Evolutionary conservation across 2,888 invertebrate genomes (phyloP), one percentile per base, ranked within the genome.

Genomic region (Athalia circularis): DNA sequence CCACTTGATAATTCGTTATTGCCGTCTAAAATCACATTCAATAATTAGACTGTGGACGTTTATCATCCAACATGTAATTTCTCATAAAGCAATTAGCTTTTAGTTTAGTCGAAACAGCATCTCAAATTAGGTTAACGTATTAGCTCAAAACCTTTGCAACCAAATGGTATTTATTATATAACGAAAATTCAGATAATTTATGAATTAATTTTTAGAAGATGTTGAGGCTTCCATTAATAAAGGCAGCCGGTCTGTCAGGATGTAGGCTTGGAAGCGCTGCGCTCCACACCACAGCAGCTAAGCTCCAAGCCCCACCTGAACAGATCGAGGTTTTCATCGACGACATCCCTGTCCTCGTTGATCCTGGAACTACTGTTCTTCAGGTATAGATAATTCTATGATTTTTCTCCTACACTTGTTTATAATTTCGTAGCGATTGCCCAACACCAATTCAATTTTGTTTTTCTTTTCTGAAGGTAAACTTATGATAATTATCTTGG

Each of bases 251-350:
- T 84, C 89, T 91, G 85, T 90, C 91, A 83, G 88, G 86, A 83
- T 85, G 87, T 77, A 87, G 87, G 79, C 82, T 87, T 64, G 83
- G 91, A 70, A 92, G 93, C 67, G 70, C 75, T 45, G 83, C 85
- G 11, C 65, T 88, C 61, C 87, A 88, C 65, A 87, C 87, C 43
- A 84, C 86, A 8, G 83, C 87, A n/a, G 83, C 82, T n/a, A 88
- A 86, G 67, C 81, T 83, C 5, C 91, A 91, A 79, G 88, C 90
- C 79, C 88, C 91, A 78, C 94, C 95, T 59, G 95, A 96, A 81
- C 95, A 96, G 88, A 93, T 99, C 64, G 99, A 99, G 92, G 96
- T 99, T 67, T 99, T 99, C 91, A 96, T 99, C 86, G 98, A 99
- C 93, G 99, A 98, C 90, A 96, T 97, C 90, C 95, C 96, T 81